Evolutionary conservation across 2,888 invertebrate genomes (phyloP).

Genomic region (Noctua janthe): DNA sequence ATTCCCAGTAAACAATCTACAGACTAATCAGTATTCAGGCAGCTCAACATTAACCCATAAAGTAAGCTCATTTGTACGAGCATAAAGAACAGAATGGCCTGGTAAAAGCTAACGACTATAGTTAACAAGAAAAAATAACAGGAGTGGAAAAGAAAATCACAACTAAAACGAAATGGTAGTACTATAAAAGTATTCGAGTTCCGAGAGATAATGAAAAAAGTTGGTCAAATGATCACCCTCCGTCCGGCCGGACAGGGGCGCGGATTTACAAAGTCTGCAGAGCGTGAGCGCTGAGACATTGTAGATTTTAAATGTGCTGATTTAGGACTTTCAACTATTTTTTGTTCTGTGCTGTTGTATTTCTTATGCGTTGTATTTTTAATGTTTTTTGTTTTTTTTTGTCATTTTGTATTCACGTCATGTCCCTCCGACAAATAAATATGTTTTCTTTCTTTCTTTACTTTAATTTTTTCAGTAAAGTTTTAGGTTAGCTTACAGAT

Average conservation of each 20-base stretch:
- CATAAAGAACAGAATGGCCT: conserved; percentile 75
- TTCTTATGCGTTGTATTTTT: too few relatives aligned
- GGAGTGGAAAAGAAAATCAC: conserved; percentile 76
- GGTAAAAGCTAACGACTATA: conserved; percentile 80
- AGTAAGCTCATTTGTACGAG: conserved; percentile 66
- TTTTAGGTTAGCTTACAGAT: background rate
- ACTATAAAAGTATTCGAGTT: conserved; percentile 84
- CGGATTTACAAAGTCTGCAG: conserved; percentile 60
- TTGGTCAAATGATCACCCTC: conserved; percentile 86
- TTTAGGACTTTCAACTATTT: too few relatives aligned
- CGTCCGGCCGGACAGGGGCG: conserved; percentile 73
- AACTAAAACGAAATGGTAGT: conserved; percentile 85
- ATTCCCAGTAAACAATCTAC: conserved; percentile 32
- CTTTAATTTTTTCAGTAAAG: background rate
- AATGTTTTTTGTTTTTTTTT: too few relatives aligned
- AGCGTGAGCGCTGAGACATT: conserved; percentile 13
- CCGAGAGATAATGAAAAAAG: conserved; percentile 87
- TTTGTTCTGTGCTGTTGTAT: too few relatives aligned
- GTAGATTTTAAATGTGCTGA: conserved; percentile 13
- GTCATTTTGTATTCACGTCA: too few relatives aligned
- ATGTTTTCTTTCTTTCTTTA: too few relatives aligned
- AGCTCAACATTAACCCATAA: conserved; percentile 50
- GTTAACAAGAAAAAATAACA: conserved; percentile 77
- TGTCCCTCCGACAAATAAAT: too few relatives aligned
- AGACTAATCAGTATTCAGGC: conserved; percentile 52